Conservation (phyloP, 2,888 invertebrate genomes). For the Microctonus aethiopoides region DNA sequence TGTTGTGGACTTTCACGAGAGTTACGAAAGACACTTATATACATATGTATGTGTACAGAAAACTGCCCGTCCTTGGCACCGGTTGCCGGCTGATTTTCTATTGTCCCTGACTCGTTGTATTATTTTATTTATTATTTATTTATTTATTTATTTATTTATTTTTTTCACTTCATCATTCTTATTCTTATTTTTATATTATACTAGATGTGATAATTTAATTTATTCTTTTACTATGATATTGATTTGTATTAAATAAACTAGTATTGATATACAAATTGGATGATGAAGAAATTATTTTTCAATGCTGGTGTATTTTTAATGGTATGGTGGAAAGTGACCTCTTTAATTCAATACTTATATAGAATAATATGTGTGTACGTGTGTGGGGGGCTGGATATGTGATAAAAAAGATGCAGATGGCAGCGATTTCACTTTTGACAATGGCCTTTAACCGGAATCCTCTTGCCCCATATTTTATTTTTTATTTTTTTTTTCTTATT, state of each 20-base stretch:
- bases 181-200: not conserved
- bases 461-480: not conserved
- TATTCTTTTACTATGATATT: conserved; percentile 4
- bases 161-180: not conserved
- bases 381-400: too few species aligned
- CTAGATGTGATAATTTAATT: not conserved
- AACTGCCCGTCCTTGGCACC: conserved; percentile 67
- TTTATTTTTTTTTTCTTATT: not conserved
- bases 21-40: conserved; percentile 61
- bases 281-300: not conserved
- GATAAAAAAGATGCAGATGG: conserved; percentile 41
- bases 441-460: conserved; percentile 60
- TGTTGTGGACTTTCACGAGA: conserved; percentile 65
- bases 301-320: not conserved
- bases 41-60: conserved; percentile 12
- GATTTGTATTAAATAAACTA: not conserved
- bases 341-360: conserved; percentile 53
- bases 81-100: conserved; percentile 64
- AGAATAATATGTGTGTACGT: conserved; percentile 22
- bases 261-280: not conserved
- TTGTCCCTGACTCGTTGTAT: conserved; percentile 53
- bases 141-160: not conserved
- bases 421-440: conserved; percentile 66
- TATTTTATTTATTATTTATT: not conserved
- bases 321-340: conserved; percentile 54